Percentiles rank a stretch among this genome's conserved stretches.
Evolutionary conservation across 2,888 invertebrate genomes (phyloP).

Genomic region (Cantharis flavilabris): DNA sequence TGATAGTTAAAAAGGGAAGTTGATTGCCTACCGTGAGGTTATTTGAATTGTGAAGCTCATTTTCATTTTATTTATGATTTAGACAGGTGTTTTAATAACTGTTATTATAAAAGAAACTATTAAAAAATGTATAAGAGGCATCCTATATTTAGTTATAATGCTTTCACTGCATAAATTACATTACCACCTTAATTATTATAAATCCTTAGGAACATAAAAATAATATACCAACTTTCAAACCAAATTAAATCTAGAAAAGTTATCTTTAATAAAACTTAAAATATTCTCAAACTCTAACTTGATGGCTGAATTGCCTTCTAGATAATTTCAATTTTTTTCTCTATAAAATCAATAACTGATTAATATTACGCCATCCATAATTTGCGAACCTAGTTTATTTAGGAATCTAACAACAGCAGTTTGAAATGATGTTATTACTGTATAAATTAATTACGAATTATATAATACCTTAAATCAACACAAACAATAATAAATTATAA

Average conservation of each 20-base stretch:
- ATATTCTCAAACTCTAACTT: too few species aligned
- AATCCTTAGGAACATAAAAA: background rate
- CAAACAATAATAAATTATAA: background rate
- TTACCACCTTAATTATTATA: background rate
- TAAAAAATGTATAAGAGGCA: background rate
- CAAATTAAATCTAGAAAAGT: background rate
- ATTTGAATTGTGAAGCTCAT: constrained; percentile 7
- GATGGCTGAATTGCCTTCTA: background rate
- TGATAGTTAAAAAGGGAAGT: background rate
- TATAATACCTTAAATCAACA: background rate
- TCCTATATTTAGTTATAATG: background rate
- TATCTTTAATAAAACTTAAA: too few species aligned
- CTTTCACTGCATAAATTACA: background rate
- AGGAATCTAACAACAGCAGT: background rate
- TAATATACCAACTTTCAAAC: background rate
- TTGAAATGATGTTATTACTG: background rate
- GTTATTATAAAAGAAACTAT: constrained; percentile 11
- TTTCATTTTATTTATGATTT: constrained; percentile 6
- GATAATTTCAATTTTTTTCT: background rate
- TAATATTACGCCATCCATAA: background rate
- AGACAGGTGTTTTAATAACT: constrained; percentile 22
- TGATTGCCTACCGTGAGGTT: constrained; percentile 3
- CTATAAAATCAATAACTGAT: background rate
- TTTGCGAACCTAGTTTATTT: background rate
- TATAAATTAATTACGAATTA: background rate